Conservation (phyloP, 2,888 invertebrate species). For the Plutella xylostella region DNA sequence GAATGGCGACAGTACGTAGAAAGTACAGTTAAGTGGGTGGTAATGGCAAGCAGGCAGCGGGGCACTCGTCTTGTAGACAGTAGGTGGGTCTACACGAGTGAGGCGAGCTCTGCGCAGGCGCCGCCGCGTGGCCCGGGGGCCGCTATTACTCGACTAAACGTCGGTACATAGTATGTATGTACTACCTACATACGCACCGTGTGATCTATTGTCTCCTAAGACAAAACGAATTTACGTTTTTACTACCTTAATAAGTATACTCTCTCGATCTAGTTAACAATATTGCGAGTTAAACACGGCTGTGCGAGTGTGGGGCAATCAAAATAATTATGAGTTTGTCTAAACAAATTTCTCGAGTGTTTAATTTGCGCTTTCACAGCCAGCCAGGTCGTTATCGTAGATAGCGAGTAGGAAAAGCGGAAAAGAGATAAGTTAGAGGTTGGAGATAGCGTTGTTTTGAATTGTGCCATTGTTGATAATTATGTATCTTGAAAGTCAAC, state of each 20-base stretch:
- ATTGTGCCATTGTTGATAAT: too few relatives aligned
- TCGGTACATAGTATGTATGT: background rate
- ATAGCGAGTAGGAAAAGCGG: conserved; percentile 9
- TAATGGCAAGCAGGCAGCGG: background rate
- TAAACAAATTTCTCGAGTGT: too few relatives aligned
- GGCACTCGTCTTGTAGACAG: background rate
- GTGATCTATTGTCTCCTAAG: conserved; percentile 10
- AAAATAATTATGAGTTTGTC: too few relatives aligned
- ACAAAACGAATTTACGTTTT: too few relatives aligned
- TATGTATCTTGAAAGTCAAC: too few relatives aligned
- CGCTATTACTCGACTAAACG: background rate
- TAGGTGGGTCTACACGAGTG: too few relatives aligned
- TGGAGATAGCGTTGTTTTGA: conserved; percentile 3
- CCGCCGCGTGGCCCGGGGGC: conserved; percentile 11
- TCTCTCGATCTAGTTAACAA: too few relatives aligned
- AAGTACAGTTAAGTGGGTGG: conserved; percentile 3
- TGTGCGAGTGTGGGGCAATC: too few relatives aligned
- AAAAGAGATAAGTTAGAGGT: conserved; percentile 8
- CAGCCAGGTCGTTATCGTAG: conserved; percentile 1
- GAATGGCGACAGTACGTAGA: background rate
- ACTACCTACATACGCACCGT: conserved; percentile 15
- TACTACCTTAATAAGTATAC: too few relatives aligned
- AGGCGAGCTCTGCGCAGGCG: conserved; percentile 12
- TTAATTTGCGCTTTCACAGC: too few relatives aligned
- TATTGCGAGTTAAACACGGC: too few relatives aligned